A percentile compares a stretch with the other conserved stretches of the same genome.
phyloP scores from a whole-genome alignment of 2,113 vertebrate genomes.

The Oryctolagus cuniculus region DNA sequence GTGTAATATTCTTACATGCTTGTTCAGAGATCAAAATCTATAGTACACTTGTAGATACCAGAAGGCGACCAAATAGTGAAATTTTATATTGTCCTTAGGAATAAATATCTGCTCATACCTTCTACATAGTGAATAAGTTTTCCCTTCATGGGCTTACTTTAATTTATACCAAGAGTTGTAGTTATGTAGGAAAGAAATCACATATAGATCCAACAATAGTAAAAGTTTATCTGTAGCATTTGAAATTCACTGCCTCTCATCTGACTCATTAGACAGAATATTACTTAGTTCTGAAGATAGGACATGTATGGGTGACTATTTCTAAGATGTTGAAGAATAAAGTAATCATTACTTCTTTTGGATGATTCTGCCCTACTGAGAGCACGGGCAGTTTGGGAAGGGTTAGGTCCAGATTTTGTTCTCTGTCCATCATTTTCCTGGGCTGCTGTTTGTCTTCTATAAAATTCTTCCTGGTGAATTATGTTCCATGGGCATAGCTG shows the following conservation, averaged over 20 bases:
- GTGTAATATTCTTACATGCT: neutral
- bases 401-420: conserved; percentile 40
- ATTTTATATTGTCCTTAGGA: neutral
- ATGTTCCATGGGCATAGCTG: neutral
- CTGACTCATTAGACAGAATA: neutral
- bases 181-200: neutral
- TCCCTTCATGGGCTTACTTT: neutral
- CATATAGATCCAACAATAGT: neutral
- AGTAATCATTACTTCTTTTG: neutral
- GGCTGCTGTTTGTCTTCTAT: neutral
- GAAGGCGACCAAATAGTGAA: neutral
- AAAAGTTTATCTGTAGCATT: conserved; percentile 5
- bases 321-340: neutral
- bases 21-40: neutral
- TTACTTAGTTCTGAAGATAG: neutral
- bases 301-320: neutral
- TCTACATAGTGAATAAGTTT: conserved; percentile 19
- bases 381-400: no score
- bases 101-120: neutral
- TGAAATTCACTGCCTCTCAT: neutral
- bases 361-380: neutral
- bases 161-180: conserved; percentile 8
- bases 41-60: neutral
- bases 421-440: neutral
- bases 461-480: neutral